A percentile compares a stretch with the other conserved stretches of the same genome.
Evolutionary conservation across 2,113 vertebrate species (phyloP).

Genomic region (Phaetusa simplex): DNA sequence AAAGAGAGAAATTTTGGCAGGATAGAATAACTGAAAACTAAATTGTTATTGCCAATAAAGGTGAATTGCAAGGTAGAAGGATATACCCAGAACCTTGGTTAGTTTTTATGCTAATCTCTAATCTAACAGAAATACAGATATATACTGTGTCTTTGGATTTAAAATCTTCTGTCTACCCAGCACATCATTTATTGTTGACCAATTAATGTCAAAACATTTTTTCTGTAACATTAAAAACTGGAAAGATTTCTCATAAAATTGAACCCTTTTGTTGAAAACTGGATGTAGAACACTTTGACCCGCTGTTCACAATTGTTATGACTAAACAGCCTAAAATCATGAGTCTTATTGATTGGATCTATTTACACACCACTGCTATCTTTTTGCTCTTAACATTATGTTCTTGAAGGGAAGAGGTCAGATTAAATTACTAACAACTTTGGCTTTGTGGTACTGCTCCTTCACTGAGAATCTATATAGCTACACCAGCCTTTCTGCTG

Average conservation of each 20-base stretch:
- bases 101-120: not conserved
- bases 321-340: not conserved
- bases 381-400: not conserved
- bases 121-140: not conserved
- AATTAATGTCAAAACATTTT: not conserved
- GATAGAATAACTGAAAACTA: not conserved
- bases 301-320: not conserved
- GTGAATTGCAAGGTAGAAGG: not conserved
- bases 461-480: not conserved
- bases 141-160: not conserved
- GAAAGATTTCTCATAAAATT: not conserved
- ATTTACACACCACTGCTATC: not conserved
- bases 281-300: not conserved
- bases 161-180: not conserved
- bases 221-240: not conserved
- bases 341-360: not conserved
- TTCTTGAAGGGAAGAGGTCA: not conserved
- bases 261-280: not conserved
- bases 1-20: not conserved
- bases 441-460: not conserved
- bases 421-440: not conserved
- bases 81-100: not conserved
- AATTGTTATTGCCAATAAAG: not conserved
- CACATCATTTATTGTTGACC: not conserved
- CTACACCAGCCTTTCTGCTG: not conserved